phyloP scores from a whole-genome alignment of 2,113 vertebrate species.

The Melanostigma gelatinosum region DNA sequence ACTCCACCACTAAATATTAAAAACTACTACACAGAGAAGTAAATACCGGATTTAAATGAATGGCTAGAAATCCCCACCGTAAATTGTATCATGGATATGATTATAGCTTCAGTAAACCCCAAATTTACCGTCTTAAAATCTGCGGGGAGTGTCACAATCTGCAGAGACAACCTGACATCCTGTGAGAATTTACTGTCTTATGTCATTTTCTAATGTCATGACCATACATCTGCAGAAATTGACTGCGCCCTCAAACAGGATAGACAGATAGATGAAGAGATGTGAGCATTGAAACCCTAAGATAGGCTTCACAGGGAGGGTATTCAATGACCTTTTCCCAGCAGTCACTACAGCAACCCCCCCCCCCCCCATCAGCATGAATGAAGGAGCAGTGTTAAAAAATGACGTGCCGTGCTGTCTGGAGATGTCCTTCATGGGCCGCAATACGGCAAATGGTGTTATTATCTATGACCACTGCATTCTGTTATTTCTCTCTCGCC shows the following conservation, averaged over 20 bases:
- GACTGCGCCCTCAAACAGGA: constrained; percentile 39
- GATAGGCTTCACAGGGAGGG: constrained; percentile 59
- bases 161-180: constrained; percentile 13
- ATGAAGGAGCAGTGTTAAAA: constrained; percentile 59
- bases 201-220: constrained; percentile 49
- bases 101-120: not conserved
- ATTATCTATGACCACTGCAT: constrained; percentile 69
- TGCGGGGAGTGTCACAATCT: constrained; percentile 15
- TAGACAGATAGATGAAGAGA: constrained; percentile 46
- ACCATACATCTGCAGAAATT: constrained; percentile 44
- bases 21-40: not conserved
- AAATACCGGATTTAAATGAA: not conserved
- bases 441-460: constrained; percentile 61
- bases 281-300: constrained; percentile 44
- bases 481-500: constrained; percentile 48
- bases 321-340: constrained; percentile 56
- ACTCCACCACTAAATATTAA: not conserved
- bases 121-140: constrained; percentile 14
- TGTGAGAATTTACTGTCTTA: constrained; percentile 14
- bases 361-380: constrained; percentile 57
- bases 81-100: not conserved
- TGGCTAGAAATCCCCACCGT: not conserved
- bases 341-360: constrained; percentile 49
- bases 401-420: constrained; percentile 55
- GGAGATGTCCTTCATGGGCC: constrained; percentile 68